Conservation (phyloP, 2,888 invertebrate genomes). For the Xanthostigma xanthostigma region DNA sequence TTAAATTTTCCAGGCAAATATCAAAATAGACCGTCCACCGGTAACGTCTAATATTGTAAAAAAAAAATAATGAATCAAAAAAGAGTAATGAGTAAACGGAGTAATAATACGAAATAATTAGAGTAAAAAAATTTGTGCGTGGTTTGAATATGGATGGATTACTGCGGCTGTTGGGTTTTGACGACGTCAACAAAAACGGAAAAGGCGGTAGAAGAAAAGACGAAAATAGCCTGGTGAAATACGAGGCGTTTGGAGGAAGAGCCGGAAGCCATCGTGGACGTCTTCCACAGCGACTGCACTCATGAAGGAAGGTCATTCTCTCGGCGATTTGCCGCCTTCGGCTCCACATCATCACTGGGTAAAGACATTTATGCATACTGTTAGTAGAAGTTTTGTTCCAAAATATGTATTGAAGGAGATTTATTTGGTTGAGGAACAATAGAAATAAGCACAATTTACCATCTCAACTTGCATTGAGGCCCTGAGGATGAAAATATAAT, state of each 20-base stretch:
- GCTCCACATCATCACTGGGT: conserved; percentile 3
- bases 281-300: not conserved
- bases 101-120: not conserved
- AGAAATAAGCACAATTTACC: no score
- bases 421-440: no score
- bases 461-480: no score
- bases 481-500: no score
- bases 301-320: conserved; percentile 3
- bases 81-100: not conserved
- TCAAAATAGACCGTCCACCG: no score
- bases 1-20: no score
- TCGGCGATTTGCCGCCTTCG: conserved; percentile 1
- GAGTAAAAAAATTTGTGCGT: not conserved
- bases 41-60: no score
- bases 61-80: not conserved
- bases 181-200: not conserved
- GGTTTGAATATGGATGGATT: not conserved
- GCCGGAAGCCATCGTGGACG: not conserved
- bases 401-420: no score
- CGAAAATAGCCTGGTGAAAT: not conserved
- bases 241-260: not conserved
- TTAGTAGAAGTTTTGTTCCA: no score
- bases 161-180: not conserved
- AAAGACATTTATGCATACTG: not conserved
- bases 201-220: not conserved